Evolutionary conservation across 2,113 vertebrate species (phyloP).

Genomic region (Crotalus tigris): DNA sequence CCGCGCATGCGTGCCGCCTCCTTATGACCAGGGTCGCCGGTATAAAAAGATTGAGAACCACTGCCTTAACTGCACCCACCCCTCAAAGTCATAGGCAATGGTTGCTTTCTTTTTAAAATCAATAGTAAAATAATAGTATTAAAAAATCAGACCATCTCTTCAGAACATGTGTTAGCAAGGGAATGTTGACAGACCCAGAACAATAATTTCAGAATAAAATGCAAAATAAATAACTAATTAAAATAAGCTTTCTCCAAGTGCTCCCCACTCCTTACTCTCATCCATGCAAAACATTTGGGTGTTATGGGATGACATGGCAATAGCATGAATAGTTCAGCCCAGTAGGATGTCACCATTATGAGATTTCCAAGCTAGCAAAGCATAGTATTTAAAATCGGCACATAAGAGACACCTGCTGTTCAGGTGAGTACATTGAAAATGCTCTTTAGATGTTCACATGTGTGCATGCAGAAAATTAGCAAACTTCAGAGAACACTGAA

Average conservation of each 20-base stretch:
- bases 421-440: slow-evolving; percentile 25
- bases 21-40: too few species aligned
- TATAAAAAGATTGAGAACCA: neutral
- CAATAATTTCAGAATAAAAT: neutral
- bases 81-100: neutral
- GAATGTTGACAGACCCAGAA: neutral
- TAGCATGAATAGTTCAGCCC: neutral
- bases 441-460: slow-evolving; percentile 3
- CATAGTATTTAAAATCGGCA: slow-evolving; percentile 22
- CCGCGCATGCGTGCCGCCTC: too few species aligned
- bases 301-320: neutral
- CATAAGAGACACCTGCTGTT: slow-evolving; percentile 34
- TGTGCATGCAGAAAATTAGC: slow-evolving; percentile 3
- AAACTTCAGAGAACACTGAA: slow-evolving; percentile 39
- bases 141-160: neutral
- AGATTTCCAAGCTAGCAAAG: slow-evolving; percentile 7
- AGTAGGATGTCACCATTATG: slow-evolving; percentile 7
- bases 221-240: neutral
- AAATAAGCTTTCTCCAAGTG: neutral
- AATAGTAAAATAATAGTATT: neutral
- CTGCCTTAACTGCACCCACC: neutral
- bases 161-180: neutral
- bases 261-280: neutral
- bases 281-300: neutral
- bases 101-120: neutral